Base-by-base conservation (phyloP, 2,888 invertebrate genomes). In the Eristalis pertinax region DNA sequence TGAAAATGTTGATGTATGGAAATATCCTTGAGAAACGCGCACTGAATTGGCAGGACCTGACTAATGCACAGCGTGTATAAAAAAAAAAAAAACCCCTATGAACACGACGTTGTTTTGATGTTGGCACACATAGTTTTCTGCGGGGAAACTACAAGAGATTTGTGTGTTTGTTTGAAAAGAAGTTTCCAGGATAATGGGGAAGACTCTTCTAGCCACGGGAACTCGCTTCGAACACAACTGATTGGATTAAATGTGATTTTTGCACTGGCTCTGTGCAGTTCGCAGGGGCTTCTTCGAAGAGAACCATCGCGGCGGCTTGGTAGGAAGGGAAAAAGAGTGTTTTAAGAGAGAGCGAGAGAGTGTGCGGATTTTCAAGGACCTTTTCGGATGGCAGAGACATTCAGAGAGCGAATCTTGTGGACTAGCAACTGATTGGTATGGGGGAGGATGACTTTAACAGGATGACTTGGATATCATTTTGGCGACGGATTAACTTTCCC, bases 201-300 rank as follows among this genome's bases (percentile, higher is more conserved):
- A 11, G 32, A 26, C 65, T 60, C 50, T 62, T 73, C 29, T 63
- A 56, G 2, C 15, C 41, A 32, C 60, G 41, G 67, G 65, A 68
- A 73, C 43, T 64, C 68, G 76, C 50, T 72, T 65, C 32, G 19
- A 32, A 82, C 74, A 76, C 79, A 84, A 80, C 84, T 68, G 84
- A 72, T 69, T 80, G 29, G 62, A 75, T 63, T 75, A 72, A 72
- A 79, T 68, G 60, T 84, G 68, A 64, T 79, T 84, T 84, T 68
- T 60, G 74, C 78, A 87, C 79, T 87, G 87, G 62, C 74, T 83
- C 65, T 19, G 50, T n/a, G n/a, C n/a, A n/a, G n/a, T n/a, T n/a
- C n/a, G n/a, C n/a, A 50, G 50, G 50, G 19, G 19, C 50, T 50
- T 50, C 19, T 0, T 19, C 19, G 8, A 50, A 50, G 50, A 50